Evolutionary conservation across 2,888 invertebrate species (phyloP).

Genomic region (Cylindroiulus punctatus): DNA sequence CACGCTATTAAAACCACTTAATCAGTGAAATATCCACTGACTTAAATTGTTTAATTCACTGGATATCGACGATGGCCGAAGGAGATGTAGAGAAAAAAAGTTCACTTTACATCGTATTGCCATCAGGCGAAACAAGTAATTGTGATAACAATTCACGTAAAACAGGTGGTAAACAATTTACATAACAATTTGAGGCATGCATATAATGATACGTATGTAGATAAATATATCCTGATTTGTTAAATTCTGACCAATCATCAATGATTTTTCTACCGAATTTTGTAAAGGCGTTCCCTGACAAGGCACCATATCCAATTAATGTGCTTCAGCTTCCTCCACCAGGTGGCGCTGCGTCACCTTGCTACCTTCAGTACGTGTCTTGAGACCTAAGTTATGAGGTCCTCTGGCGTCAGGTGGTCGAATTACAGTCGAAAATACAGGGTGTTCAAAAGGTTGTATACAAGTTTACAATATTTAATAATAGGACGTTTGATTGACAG

Average conservation of each 20-base stretch:
- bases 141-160: constrained; percentile 18
- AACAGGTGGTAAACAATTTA: constrained; percentile 28
- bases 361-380: neutral
- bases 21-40: constrained; percentile 21
- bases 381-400: neutral
- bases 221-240: neutral
- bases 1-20: constrained; percentile 28
- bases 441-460: too few species aligned
- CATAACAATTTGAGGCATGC: constrained; percentile 12
- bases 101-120: neutral
- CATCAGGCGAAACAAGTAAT: constrained; percentile 19
- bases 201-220: neutral
- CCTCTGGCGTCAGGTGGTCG: neutral
- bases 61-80: too few species aligned
- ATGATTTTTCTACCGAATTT: neutral
- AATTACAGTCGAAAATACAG: neutral
- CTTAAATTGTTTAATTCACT: neutral
- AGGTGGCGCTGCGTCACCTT: neutral
- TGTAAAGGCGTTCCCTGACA: neutral
- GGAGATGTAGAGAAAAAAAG: too few species aligned
- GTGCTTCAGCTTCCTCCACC: neutral
- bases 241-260: neutral
- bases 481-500: too few species aligned
- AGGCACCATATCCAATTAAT: neutral
- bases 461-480: too few species aligned